phyloP scores from a whole-genome alignment of 2,888 invertebrate species.

The Rotaria socialis region DNA sequence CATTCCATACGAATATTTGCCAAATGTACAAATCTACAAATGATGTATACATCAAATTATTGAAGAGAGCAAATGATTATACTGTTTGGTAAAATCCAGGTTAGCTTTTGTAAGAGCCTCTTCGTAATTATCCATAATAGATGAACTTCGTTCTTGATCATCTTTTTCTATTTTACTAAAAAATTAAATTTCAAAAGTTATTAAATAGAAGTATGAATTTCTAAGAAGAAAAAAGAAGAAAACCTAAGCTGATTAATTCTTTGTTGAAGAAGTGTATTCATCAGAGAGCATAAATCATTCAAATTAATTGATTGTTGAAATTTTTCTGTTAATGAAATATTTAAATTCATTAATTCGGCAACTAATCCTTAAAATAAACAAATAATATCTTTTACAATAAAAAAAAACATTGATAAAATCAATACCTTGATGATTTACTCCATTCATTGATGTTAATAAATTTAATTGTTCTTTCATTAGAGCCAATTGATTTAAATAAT shows the following conservation, averaged over 20 bases:
- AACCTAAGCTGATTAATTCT: not conserved
- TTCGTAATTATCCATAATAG: not conserved
- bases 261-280: not conserved
- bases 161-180: not conserved
- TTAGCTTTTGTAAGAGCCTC: not conserved
- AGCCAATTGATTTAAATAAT: not conserved
- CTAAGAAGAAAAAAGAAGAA: not conserved
- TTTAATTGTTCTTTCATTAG: not conserved
- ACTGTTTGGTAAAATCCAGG: not conserved
- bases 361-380: not conserved
- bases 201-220: not conserved
- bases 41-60: no score
- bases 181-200: not conserved
- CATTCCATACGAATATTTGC: conserved; percentile 14
- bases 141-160: not conserved
- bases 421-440: not conserved
- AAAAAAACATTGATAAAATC: no score
- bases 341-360: not conserved
- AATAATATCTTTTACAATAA: not conserved
- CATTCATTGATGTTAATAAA: not conserved
- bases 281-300: not conserved
- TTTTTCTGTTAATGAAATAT: not conserved
- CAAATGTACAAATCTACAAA: not conserved
- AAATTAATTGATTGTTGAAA: not conserved
- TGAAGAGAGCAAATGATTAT: not conserved